Evolutionary conservation across 1,140 invertebrate genomes (phyloP).

Genomic region (Pseudomyrmex pallidus): DNA sequence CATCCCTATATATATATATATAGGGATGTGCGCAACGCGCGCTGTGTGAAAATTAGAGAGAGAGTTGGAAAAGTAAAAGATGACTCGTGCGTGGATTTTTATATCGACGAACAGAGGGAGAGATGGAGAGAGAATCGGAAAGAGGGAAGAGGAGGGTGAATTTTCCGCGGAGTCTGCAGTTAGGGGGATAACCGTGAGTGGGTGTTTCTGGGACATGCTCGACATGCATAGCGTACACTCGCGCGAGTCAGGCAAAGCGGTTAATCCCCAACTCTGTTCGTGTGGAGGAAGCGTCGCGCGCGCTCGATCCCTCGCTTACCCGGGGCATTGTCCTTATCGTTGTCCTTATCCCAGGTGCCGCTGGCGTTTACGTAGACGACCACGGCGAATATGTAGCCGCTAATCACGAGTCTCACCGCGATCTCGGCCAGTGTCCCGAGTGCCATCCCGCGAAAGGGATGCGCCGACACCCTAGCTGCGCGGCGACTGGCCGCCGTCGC

Average conservation of each 20-base stretch:
- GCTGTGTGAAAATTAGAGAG: not conserved
- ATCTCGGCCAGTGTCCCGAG: slow-evolving; percentile 75
- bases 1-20: not conserved
- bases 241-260: slow-evolving; percentile 10
- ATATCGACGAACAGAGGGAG: too few species aligned
- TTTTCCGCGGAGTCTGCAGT: not conserved
- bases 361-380: slow-evolving; percentile 79
- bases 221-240: slow-evolving; percentile 3
- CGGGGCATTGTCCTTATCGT: slow-evolving; percentile 83
- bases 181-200: not conserved
- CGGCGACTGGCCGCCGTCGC: slow-evolving; percentile 51
- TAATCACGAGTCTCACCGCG: slow-evolving; percentile 77
- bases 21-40: not conserved
- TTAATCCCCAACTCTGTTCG: slow-evolving; percentile 40
- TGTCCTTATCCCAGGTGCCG: slow-evolving; percentile 83
- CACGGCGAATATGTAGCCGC: slow-evolving; percentile 78
- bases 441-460: slow-evolving; percentile 78
- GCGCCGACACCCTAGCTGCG: slow-evolving; percentile 39
- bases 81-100: too few species aligned
- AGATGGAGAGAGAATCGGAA: too few species aligned
- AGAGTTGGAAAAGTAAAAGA: not conserved
- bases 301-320: slow-evolving; percentile 70
- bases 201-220: slow-evolving; percentile 16
- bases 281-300: not conserved
- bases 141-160: not conserved